These are phyloP conservation scores for Dufourea novaeangliae DNA, from an alignment of 1,140 invertebrate genomes.

Conservation along the genomic window DNA sequence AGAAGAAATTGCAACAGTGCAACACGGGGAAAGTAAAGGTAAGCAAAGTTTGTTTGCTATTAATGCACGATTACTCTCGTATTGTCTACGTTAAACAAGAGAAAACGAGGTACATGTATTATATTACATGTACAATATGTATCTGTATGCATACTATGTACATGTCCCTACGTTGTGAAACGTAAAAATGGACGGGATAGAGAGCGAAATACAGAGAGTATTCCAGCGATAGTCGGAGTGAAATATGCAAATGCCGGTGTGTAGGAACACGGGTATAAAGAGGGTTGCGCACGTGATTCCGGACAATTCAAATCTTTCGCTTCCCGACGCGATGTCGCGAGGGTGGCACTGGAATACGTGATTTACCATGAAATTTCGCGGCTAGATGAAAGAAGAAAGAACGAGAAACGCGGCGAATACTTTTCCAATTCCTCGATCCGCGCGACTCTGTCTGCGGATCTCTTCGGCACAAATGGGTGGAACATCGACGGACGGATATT, in stretches of 20 bases:
- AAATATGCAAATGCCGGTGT: conserved; percentile 44
- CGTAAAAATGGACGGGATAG: conserved; percentile 43
- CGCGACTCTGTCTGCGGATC: neutral
- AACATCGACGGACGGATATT: neutral
- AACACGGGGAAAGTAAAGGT: too few species aligned
- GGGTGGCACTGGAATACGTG: conserved; percentile 24
- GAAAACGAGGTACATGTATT: too few species aligned
- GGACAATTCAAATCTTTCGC: conserved; percentile 37
- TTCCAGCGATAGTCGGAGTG: conserved; percentile 28
- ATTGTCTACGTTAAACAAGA: too few species aligned
- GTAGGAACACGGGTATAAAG: conserved; percentile 40
- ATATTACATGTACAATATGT: too few species aligned
- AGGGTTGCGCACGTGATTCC: conserved; percentile 43
- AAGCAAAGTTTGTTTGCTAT: too few species aligned
- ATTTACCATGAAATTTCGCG: conserved; percentile 3
- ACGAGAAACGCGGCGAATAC: neutral
- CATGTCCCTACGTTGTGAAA: too few species aligned
- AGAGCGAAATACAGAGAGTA: conserved; percentile 10
- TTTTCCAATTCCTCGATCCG: neutral
- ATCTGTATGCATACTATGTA: too few species aligned
- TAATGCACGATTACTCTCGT: too few species aligned
- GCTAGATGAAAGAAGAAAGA: neutral
- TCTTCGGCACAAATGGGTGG: too few species aligned
- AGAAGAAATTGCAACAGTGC: too few species aligned
- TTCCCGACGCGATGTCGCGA: neutral